A percentile compares a stretch with the other conserved stretches of the same genome.
Evolutionary conservation across 2,888 invertebrate genomes (phyloP).

Genomic region (Caenorhabditis sinica): DNA sequence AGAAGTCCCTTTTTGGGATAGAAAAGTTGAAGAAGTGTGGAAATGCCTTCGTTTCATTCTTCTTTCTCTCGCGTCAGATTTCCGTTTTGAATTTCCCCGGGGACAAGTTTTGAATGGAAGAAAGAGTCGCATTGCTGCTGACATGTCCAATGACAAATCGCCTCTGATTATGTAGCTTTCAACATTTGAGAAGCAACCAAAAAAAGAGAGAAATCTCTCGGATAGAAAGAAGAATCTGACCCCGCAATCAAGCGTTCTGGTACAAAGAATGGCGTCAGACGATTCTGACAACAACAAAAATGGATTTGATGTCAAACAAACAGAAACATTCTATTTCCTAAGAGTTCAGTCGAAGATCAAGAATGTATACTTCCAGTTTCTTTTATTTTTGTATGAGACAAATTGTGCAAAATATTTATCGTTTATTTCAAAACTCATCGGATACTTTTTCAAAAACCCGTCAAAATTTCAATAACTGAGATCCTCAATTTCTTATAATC

Average conservation of each 20-base stretch:
- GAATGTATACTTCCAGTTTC: neutral
- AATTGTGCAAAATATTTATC: too few relatives aligned
- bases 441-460: conserved; percentile 14
- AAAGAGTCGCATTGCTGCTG: conserved; percentile 52
- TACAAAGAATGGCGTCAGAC: conserved; percentile 20
- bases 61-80: conserved; percentile 37
- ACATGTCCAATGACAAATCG: conserved; percentile 66
- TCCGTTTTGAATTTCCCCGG: conserved; percentile 49
- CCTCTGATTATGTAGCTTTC: conserved; percentile 49
- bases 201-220: neutral
- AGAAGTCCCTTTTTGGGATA: conserved; percentile 3
- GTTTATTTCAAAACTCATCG: neutral
- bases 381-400: too few relatives aligned
- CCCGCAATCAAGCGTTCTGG: conserved; percentile 37
- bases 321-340: neutral
- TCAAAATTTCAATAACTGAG: neutral
- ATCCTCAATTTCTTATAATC: conserved; percentile 27
- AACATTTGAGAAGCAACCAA: conserved; percentile 15
- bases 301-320: neutral
- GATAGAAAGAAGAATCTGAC: conserved; percentile 7
- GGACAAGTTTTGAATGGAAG: conserved; percentile 45
- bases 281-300: conserved; percentile 7
- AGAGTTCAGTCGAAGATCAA: neutral
- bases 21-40: conserved; percentile 36
- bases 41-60: conserved; percentile 18